These are phyloP conservation scores for Xanthia icteritia DNA, from an alignment of 2,888 invertebrate species.

Conservation along the genomic window DNA sequence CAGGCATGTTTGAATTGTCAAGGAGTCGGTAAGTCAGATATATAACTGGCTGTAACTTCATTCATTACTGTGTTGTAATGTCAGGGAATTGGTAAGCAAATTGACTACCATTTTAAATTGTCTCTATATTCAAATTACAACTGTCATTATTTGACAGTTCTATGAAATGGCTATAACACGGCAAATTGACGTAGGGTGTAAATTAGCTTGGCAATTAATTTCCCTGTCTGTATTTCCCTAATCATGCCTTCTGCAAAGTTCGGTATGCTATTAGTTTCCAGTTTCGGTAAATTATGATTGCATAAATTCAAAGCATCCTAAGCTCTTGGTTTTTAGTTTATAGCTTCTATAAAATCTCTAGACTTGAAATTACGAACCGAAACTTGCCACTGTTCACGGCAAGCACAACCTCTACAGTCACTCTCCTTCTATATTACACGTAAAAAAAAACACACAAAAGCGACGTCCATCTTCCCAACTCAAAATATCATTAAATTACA, in stretches of 20 bases:
- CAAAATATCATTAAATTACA: conserved; percentile 34
- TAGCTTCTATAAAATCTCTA: background rate
- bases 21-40: background rate
- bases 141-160: background rate
- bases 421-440: background rate
- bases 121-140: background rate
- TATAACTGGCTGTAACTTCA: background rate
- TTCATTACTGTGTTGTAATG: background rate
- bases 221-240: too few relatives aligned
- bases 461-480: background rate
- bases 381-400: background rate
- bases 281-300: background rate
- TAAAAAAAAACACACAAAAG: conserved; percentile 1
- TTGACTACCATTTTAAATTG: too few relatives aligned
- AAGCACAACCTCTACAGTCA: too few relatives aligned
- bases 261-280: background rate
- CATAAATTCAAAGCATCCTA: background rate
- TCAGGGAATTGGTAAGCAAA: too few relatives aligned
- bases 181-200: background rate
- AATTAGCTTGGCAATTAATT: background rate
- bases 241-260: background rate
- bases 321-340: conserved; percentile 5
- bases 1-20: too few relatives aligned
- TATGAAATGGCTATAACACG: background rate
- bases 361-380: background rate